phyloP scores from a whole-genome alignment of 2,797 vertebrate genomes.

The Natrix natrix region DNA sequence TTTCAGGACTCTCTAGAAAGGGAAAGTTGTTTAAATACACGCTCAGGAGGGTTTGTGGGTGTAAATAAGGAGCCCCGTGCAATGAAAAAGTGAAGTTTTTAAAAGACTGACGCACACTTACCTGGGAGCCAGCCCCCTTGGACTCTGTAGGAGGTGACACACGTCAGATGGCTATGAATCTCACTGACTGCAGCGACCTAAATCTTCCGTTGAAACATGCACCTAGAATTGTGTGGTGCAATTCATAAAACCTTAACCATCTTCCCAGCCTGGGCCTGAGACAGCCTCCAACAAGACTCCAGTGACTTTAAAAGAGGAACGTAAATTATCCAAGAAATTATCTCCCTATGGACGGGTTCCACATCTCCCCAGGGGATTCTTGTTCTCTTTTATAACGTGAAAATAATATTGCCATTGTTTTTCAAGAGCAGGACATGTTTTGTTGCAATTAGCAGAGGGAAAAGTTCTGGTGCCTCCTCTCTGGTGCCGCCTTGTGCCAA shows the following conservation, averaged over 20 bases:
- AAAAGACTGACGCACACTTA: background rate
- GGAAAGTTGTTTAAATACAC: slow-evolving; percentile 40
- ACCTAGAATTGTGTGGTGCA: background rate
- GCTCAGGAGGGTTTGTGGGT: slow-evolving; percentile 41
- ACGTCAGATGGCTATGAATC: background rate
- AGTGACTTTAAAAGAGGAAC: background rate
- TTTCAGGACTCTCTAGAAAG: slow-evolving; percentile 37
- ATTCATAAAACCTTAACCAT: background rate
- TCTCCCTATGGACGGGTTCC: background rate
- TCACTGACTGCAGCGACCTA: background rate
- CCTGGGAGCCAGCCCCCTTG: background rate
- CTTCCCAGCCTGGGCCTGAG: too few species aligned
- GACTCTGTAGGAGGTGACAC: background rate
- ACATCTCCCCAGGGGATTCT: background rate
- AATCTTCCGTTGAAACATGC: background rate
- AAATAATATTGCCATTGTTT: background rate
- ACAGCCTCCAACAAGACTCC: background rate
- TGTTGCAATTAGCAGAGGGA: background rate
- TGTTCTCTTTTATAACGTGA: background rate
- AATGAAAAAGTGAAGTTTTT: background rate
- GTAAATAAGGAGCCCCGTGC: slow-evolving; percentile 22
- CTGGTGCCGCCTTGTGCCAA: background rate
- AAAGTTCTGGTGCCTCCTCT: too few species aligned
- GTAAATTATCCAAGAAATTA: background rate
- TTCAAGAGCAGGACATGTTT: background rate